phyloP scores from a whole-genome alignment of 2,888 invertebrate genomes.

The Perithous albicinctus region DNA sequence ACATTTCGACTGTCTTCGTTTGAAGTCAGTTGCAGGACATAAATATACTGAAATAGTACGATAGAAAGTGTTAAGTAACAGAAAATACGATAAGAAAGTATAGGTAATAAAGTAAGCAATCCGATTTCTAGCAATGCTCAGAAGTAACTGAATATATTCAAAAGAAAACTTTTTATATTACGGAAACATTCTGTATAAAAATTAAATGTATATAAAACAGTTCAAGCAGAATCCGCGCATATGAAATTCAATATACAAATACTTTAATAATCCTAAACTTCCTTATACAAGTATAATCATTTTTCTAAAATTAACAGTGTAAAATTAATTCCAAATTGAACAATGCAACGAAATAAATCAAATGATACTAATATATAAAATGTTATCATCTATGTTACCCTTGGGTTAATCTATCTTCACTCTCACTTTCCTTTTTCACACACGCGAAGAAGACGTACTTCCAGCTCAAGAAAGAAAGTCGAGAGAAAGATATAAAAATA shows the following conservation, averaged over 20 bases:
- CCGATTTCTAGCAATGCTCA: background rate
- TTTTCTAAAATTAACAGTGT: background rate
- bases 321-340: background rate
- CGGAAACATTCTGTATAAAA: no score
- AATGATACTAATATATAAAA: background rate
- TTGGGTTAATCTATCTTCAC: conserved; percentile 35
- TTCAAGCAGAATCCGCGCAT: no score
- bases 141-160: background rate
- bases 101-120: background rate
- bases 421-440: conserved; percentile 63
- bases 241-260: no score
- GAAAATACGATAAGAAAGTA: conserved; percentile 4
- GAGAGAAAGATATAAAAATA: conserved; percentile 24
- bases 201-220: no score
- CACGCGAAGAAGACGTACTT: background rate
- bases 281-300: no score
- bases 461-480: background rate
- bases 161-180: background rate
- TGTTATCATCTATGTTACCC: conserved; percentile 3
- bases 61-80: conserved; percentile 7
- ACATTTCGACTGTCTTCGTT: background rate
- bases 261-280: no score
- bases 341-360: background rate
- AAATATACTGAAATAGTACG: background rate
- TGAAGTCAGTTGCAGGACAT: background rate